Evolutionary conservation across 1,140 invertebrate species (phyloP), one percentile per base, ranked within the genome.

Genomic region (Helicoverpa armigera): DNA sequence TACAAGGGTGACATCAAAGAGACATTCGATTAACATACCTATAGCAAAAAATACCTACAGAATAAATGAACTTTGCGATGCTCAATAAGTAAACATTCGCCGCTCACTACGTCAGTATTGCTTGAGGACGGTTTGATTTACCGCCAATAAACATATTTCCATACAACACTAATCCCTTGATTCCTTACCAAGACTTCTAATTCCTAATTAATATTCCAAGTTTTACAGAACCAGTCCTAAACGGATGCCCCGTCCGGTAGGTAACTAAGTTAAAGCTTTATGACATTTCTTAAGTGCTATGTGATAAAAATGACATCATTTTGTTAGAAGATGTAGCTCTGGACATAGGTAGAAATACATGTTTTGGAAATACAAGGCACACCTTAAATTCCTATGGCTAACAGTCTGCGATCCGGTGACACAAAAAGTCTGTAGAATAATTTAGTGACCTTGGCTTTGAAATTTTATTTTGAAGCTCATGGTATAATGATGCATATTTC

Each of bases 1-100:
- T 72, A 70, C 67, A 79, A 69, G 77, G 56, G 67, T 77, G 77
- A 70, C 67, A 79, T 79, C 67, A 79, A 70, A 79, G 74, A 77
- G 74, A 72, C 53, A 50, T 70, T 79, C 53, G 67, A 79, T 79
- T 79, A 79, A 50, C 67, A 79, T 72, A 69, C 14, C 76, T 51
- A 65, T 53, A 51, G 74, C 74, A 77, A 77, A 77, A 75, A 77
- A 79, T 69, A 79, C 16, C 76, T 69, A 56, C 29, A 69, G 50
- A 18, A 69, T 56, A 69, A 80, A 80, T 80, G 61, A 67, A 74
- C 70, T 76, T 76, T 76, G 18, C 43, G 58, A 67, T 67, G 63
- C 16, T 67, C 63, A 18, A 67, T 43, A 50, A 61, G 43, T 73
- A 9, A 58, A 35, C 56, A 76, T 51, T 76, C 43, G 43, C 73